phyloP scores from a whole-genome alignment of 2,113 vertebrate species.

The Archocentrus centrarchus region DNA sequence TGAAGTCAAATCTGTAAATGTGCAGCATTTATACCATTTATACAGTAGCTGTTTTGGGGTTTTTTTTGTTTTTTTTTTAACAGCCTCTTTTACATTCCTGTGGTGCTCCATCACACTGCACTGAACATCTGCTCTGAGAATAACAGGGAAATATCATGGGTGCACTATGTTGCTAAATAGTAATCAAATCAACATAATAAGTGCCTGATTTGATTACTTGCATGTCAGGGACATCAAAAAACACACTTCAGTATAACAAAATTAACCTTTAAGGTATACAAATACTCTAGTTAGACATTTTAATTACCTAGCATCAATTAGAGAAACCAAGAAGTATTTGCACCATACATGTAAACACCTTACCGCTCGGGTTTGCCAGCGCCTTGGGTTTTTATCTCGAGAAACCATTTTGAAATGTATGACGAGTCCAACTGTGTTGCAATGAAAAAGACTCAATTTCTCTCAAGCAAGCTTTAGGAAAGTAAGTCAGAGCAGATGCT shows the following conservation, averaged over 20 bases:
- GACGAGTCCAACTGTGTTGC: not conserved
- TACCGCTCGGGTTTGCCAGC: not conserved
- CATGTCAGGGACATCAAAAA: conserved; percentile 41
- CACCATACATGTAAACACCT: not conserved
- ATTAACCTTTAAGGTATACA: conserved; percentile 47
- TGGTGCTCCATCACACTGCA: conserved; percentile 13
- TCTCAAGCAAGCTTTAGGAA: conserved; percentile 18
- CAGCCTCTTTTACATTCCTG: not conserved
- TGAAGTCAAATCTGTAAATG: not conserved
- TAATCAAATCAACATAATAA: conserved; percentile 58
- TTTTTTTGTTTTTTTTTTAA: conserved; percentile 4
- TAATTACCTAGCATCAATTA: conserved; percentile 32
- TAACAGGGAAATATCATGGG: conserved; percentile 46
- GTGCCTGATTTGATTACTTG: conserved; percentile 52
- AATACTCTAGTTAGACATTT: conserved; percentile 16
- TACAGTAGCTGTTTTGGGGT: not conserved
- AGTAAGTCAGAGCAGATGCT: conserved; percentile 57
- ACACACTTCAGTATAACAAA: conserved; percentile 22
- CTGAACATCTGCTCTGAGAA: conserved; percentile 62
- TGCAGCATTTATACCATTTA: not conserved
- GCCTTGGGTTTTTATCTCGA: conserved; percentile 41
- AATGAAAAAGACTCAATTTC: conserved; percentile 29
- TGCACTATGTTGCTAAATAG: conserved; percentile 51
- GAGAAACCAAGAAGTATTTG: not conserved
- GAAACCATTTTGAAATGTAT: conserved; percentile 42